Percentiles rank a stretch among this genome's conserved stretches.
Conservation (phyloP, 2,888 invertebrate genomes). For the Drosophila kuntzei region DNA sequence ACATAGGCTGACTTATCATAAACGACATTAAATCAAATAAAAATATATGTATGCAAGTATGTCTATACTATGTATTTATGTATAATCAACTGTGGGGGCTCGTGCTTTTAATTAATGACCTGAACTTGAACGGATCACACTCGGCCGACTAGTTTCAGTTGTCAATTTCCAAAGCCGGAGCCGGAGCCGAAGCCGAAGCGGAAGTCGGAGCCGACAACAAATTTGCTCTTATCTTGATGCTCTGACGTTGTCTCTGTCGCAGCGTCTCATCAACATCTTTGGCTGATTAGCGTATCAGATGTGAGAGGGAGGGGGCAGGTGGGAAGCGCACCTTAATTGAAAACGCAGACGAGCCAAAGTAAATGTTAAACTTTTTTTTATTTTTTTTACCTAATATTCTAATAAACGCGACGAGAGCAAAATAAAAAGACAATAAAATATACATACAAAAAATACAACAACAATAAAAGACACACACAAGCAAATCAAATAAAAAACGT, state of each 20-base stretch:
- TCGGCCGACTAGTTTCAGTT: slow-evolving; percentile 48
- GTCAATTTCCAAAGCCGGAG: slow-evolving; percentile 36
- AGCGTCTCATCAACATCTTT: slow-evolving; percentile 9
- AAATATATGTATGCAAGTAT: neutral
- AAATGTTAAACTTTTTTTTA: slow-evolving; percentile 45
- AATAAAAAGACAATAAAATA: slow-evolving; percentile 67
- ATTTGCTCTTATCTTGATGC: slow-evolving; percentile 41
- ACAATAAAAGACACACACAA: slow-evolving; percentile 12
- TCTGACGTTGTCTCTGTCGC: slow-evolving; percentile 28
- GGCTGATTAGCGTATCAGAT: slow-evolving; percentile 34
- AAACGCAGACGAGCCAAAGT: slow-evolving; percentile 61
- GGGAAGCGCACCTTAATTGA: slow-evolving; percentile 59
- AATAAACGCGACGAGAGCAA: slow-evolving; percentile 57
- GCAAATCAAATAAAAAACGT: slow-evolving; percentile 72
- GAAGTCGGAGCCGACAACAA: slow-evolving; percentile 49
- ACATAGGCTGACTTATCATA: slow-evolving; percentile 7
- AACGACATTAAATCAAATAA: slow-evolving; percentile 20
- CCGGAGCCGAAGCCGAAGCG: slow-evolving; percentile 39
- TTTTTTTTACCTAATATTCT: slow-evolving; percentile 45
- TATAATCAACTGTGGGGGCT: slow-evolving; percentile 67
- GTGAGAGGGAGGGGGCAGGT: neutral
- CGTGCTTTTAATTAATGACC: slow-evolving; percentile 74
- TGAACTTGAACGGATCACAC: slow-evolving; percentile 58
- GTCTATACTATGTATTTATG: slow-evolving; percentile 18
- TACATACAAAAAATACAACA: slow-evolving; percentile 45